Evolutionary conservation across 2,888 invertebrate species (phyloP).

Genomic region (Agrilus cyanescens): DNA sequence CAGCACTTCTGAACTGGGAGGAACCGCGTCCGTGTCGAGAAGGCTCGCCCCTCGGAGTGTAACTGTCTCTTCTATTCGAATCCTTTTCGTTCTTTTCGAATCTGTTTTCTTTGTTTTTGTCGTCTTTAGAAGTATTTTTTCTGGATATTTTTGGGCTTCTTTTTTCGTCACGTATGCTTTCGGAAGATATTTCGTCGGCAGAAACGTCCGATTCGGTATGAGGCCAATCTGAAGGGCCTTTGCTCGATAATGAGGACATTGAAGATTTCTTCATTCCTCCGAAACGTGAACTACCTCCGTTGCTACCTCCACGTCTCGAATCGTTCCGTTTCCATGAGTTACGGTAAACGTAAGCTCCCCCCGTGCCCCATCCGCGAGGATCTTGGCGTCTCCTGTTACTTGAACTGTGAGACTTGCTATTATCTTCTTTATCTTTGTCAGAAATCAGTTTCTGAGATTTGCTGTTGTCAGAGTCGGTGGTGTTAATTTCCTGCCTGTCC

Average conservation of each 20-base stretch:
- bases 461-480: conserved; percentile 18
- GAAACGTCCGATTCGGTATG: conserved; percentile 66
- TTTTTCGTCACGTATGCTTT: conserved; percentile 36
- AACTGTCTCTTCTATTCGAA: conserved; percentile 49
- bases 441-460: conserved; percentile 33
- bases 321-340: conserved; percentile 31
- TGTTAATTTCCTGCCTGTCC: conserved; percentile 36
- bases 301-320: conserved; percentile 24
- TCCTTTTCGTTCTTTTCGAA: conserved; percentile 17
- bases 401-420: conserved; percentile 27
- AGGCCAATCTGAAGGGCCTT: conserved; percentile 37
- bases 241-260: conserved; percentile 18
- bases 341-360: conserved; percentile 15
- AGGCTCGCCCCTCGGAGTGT: conserved; percentile 80
- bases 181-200: conserved; percentile 54
- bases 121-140: conserved; percentile 45
- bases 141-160: conserved; percentile 39
- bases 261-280: conserved; percentile 25
- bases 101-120: conserved; percentile 42
- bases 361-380: conserved; percentile 29
- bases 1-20: conserved; percentile 27
- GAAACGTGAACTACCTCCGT: conserved; percentile 29
- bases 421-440: conserved; percentile 16
- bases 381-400: conserved; percentile 30
- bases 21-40: conserved; percentile 73